Conservation (phyloP, 1,140 invertebrate species). For the Cephus cinctus region DNA sequence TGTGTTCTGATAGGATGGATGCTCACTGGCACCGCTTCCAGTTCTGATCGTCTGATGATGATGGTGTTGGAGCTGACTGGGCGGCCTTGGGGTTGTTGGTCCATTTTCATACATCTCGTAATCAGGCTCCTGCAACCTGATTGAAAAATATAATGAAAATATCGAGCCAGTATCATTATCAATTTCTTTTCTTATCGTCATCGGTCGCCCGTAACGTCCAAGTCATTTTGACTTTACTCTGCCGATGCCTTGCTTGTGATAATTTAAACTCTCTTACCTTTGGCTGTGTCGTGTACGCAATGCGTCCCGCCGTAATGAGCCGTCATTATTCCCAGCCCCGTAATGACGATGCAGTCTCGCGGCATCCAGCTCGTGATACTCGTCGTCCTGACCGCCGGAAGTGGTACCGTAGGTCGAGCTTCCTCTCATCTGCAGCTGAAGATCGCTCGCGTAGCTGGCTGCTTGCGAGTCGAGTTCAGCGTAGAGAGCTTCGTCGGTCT, state of each 20-base stretch:
- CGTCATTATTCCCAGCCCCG: constrained; percentile 41
- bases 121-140: constrained; percentile 52
- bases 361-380: constrained; percentile 53
- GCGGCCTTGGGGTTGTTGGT: constrained; percentile 38
- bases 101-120: constrained; percentile 57
- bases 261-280: constrained; percentile 35
- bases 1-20: constrained; percentile 70
- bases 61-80: constrained; percentile 42
- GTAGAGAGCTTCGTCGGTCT: constrained; percentile 68
- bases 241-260: neutral
- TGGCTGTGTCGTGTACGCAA: constrained; percentile 49
- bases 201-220: neutral
- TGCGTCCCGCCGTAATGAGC: constrained; percentile 43
- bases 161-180: too few relatives aligned
- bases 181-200: too few relatives aligned
- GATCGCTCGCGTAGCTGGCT: constrained; percentile 53
- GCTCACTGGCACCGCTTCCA: constrained; percentile 49
- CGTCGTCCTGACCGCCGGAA: constrained; percentile 48
- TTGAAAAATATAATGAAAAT: constrained; percentile 1
- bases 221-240: neutral
- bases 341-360: constrained; percentile 52
- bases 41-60: constrained; percentile 47
- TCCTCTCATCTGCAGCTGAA: constrained; percentile 48
- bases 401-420: constrained; percentile 49
- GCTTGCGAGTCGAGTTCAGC: constrained; percentile 64